Conservation (phyloP, 2,113 vertebrate species). For the Pundamilia nyererei region DNA sequence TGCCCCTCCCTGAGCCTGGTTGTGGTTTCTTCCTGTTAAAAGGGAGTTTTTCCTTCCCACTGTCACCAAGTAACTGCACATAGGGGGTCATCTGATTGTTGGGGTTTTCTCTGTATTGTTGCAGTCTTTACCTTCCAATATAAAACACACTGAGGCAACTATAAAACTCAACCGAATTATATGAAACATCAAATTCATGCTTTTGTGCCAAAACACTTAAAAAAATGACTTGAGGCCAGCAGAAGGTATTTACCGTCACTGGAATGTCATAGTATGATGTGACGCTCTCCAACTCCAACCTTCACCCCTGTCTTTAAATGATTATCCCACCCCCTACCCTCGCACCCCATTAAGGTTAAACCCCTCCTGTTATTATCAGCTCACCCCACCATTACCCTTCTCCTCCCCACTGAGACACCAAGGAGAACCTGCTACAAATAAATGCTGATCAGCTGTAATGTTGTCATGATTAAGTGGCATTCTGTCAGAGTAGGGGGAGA, state of each 20-base stretch:
- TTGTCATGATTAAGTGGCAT: neutral
- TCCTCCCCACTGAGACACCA: constrained; percentile 41
- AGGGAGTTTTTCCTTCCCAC: neutral
- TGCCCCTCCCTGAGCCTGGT: neutral
- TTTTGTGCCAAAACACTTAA: neutral
- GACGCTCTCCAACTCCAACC: neutral
- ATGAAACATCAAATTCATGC: neutral
- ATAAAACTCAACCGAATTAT: neutral
- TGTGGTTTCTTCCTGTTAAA: neutral
- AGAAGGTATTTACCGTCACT: constrained; percentile 31
- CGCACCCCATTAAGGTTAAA: constrained; percentile 36
- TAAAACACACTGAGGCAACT: neutral
- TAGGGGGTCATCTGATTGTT: neutral
- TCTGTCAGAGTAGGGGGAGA: neutral
- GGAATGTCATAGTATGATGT: neutral
- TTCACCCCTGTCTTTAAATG: constrained; percentile 51
- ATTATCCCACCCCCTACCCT: constrained; percentile 7
- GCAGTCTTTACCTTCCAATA: neutral
- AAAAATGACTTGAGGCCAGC: constrained; percentile 27
- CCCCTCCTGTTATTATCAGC: constrained; percentile 29
- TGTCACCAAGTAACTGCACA: neutral
- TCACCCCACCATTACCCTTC: constrained; percentile 51
- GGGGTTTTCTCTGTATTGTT: neutral
- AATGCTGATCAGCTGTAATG: constrained; percentile 13
- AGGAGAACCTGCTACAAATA: constrained; percentile 43